These are phyloP conservation scores for Ictalurus furcatus DNA, from an alignment of 2,113 vertebrate genomes.

Conservation along the genomic window DNA sequence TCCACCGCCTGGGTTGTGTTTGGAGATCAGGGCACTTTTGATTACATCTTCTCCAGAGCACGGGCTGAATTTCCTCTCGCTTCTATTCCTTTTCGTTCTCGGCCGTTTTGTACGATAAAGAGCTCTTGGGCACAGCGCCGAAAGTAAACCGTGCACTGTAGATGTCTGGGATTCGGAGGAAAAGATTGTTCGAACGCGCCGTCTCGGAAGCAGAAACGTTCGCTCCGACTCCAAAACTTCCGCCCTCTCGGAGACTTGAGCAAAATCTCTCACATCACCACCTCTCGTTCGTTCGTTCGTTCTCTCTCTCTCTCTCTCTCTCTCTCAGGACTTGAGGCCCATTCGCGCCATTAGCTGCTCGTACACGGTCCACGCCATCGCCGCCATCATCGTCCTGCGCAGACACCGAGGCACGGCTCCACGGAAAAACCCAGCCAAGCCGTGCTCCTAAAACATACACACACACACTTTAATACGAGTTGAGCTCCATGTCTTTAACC, in stretches of 20 bases:
- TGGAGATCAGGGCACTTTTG: background rate
- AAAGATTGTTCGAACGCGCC: no score
- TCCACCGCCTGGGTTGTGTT: background rate
- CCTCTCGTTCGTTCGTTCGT: background rate
- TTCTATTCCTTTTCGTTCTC: background rate
- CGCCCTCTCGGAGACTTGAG: background rate
- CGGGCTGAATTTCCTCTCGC: background rate
- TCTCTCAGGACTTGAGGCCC: slow-evolving; percentile 90
- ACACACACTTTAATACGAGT: background rate
- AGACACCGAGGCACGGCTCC: slow-evolving; percentile 87
- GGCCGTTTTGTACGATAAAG: background rate
- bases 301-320: background rate
- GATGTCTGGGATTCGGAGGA: background rate
- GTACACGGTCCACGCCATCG: slow-evolving; percentile 97
- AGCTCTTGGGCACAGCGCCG: background rate
- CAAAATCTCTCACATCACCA: background rate
- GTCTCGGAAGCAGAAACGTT: background rate
- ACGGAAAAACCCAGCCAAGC: slow-evolving; percentile 85
- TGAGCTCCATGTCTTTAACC: background rate
- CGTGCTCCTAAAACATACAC: slow-evolving; percentile 75
- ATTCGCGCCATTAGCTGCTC: slow-evolving; percentile 96
- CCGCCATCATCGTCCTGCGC: slow-evolving; percentile 92
- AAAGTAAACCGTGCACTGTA: background rate
- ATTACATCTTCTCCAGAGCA: background rate
- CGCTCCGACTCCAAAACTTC: background rate